Evolutionary conservation across 2,888 invertebrate genomes (phyloP).

Genomic region (Alcis repandata): DNA sequence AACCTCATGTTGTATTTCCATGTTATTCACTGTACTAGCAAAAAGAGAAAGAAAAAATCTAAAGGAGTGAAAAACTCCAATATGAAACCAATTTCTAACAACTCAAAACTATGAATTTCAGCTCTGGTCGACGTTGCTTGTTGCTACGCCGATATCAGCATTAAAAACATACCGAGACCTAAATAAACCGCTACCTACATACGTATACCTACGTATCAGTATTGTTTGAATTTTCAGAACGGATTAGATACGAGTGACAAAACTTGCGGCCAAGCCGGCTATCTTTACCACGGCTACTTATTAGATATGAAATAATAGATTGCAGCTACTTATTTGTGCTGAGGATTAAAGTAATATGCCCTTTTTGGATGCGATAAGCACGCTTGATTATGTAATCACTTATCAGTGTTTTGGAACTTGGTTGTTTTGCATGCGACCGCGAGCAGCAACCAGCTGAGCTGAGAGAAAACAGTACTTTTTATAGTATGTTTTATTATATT

Average conservation of each 20-base stretch:
- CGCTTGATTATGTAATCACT: background rate
- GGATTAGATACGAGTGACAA: conserved; percentile 26
- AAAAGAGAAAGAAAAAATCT: too few species aligned
- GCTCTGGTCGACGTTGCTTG: background rate
- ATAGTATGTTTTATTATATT: too few species aligned
- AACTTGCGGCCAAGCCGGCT: conserved; percentile 12
- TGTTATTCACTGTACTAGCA: too few species aligned
- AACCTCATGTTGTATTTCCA: too few species aligned
- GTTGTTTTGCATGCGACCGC: too few species aligned
- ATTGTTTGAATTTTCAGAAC: conserved; percentile 5
- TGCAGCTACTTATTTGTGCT: background rate
- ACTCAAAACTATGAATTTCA: too few species aligned
- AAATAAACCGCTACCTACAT: background rate
- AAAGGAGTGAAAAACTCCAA: too few species aligned
- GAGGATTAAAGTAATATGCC: conserved; percentile 27
- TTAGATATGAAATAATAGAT: conserved; percentile 28
- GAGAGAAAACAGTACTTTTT: too few species aligned
- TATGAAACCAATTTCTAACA: too few species aligned
- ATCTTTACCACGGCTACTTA: conserved; percentile 23
- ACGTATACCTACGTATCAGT: conserved; percentile 6
- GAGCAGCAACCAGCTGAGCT: too few species aligned
- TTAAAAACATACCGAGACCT: background rate
- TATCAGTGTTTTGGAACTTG: too few species aligned
- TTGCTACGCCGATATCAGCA: conserved; percentile 8
- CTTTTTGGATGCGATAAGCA: conserved; percentile 10